Conservation (phyloP, 2,113 vertebrate species). For the Callipepla squamata region DNA sequence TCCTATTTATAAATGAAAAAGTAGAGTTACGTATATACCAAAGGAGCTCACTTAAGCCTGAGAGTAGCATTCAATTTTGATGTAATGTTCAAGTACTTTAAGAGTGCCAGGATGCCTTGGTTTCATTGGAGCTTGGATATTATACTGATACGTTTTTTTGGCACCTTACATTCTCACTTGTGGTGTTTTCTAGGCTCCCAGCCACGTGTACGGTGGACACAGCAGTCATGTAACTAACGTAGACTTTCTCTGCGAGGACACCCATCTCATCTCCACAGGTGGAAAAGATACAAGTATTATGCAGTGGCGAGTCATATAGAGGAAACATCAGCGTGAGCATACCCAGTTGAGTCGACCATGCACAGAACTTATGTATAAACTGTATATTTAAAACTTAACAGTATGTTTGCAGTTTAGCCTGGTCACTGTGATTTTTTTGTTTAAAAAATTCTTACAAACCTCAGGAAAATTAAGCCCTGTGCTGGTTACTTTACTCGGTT, state of each 20-base stretch:
- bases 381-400: conserved; percentile 69
- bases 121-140: not conserved
- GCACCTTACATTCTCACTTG: not conserved
- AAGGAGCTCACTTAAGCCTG: not conserved
- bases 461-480: conserved; percentile 87
- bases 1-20: not conserved
- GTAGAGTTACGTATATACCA: not conserved
- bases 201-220: conserved; percentile 91
- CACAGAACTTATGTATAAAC: conserved; percentile 42
- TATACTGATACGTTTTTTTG: not conserved
- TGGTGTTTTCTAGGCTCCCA: conserved; percentile 85
- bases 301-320: conserved; percentile 95
- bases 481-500: conserved; percentile 74
- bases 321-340: not conserved
- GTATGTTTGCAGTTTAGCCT: conserved; percentile 64
- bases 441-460: conserved; percentile 86
- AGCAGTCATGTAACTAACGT: conserved; percentile 99
- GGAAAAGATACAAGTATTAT: conserved; percentile 98
- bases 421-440: conserved; percentile 83
- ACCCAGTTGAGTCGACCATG: conserved; percentile 35
- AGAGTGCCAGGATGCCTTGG: not conserved
- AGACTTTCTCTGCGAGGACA: conserved; percentile 91
- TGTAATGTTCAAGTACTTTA: not conserved
- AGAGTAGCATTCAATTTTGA: not conserved
- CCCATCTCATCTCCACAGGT: conserved; percentile 94